These are phyloP conservation scores for Doryteuthis pealeii DNA, from an alignment of 1,140 invertebrate genomes.

Conservation along the genomic window DNA sequence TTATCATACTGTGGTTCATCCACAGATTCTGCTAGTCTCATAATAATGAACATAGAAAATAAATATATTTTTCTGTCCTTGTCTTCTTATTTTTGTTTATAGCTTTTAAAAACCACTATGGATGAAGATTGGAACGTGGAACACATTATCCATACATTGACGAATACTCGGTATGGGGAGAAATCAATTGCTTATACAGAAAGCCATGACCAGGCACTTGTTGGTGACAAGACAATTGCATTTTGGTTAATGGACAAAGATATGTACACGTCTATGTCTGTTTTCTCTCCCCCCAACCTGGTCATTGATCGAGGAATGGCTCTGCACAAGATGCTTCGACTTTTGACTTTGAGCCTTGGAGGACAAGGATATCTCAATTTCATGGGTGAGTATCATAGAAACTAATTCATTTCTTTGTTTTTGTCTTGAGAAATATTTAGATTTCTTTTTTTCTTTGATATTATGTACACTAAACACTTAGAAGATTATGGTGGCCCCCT, in stretches of 20 bases:
- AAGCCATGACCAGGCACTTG: constrained; percentile 97
- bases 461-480: too few species aligned
- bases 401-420: too few species aligned
- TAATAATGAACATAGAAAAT: too few species aligned
- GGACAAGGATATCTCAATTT: constrained; percentile 99
- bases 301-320: constrained; percentile 90
- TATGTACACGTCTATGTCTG: constrained; percentile 96
- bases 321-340: constrained; percentile 94
- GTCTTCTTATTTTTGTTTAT: constrained; percentile 8
- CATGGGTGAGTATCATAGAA: constrained; percentile 70
- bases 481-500: too few species aligned
- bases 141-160: constrained; percentile 90
- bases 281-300: constrained; percentile 66
- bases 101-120: constrained; percentile 65
- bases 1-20: too few species aligned
- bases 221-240: constrained; percentile 97
- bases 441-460: neutral
- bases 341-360: constrained; percentile 90
- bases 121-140: constrained; percentile 97
- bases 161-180: constrained; percentile 93
- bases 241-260: constrained; percentile 99
- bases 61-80: too few species aligned
- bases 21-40: too few species aligned
- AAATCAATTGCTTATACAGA: constrained; percentile 95
- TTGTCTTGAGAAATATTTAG: neutral